These are phyloP conservation scores for Ophiodon elongatus DNA, from an alignment of 2,113 vertebrate genomes.

Conservation along the genomic window DNA sequence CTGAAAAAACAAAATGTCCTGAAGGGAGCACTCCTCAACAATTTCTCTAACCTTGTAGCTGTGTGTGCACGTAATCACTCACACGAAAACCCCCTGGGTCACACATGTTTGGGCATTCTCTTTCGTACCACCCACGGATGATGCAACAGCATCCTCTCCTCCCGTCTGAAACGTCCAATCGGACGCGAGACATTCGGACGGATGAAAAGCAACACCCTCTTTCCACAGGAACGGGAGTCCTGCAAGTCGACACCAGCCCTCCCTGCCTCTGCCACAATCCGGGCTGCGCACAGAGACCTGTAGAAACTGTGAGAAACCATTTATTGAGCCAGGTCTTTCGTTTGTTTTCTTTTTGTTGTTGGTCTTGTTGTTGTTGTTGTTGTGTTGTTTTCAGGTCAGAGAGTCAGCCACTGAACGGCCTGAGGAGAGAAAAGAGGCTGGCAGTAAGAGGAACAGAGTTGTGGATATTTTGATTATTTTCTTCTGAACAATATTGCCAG, in stretches of 20 bases:
- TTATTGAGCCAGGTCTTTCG: slow-evolving; percentile 73
- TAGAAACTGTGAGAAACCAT: slow-evolving; percentile 78
- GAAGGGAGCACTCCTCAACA: slow-evolving; percentile 18
- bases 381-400: slow-evolving; percentile 64
- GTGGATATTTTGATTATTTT: slow-evolving; percentile 82
- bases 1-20: background rate
- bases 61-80: slow-evolving; percentile 39
- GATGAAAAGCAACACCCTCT: background rate
- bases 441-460: slow-evolving; percentile 46
- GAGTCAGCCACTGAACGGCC: slow-evolving; percentile 80
- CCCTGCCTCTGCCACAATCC: slow-evolving; percentile 63
- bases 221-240: slow-evolving; percentile 28
- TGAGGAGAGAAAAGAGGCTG: slow-evolving; percentile 60
- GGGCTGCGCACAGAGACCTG: slow-evolving; percentile 74
- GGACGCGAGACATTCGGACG: background rate
- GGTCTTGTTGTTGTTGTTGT: slow-evolving; percentile 26
- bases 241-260: slow-evolving; percentile 42
- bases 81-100: background rate
- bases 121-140: slow-evolving; percentile 17
- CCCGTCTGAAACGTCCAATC: slow-evolving; percentile 24
- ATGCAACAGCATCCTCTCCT: slow-evolving; percentile 67
- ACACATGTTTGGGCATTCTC: slow-evolving; percentile 58
- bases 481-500: slow-evolving; percentile 88
- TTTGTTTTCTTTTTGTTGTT: slow-evolving; percentile 12
- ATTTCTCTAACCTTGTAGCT: slow-evolving; percentile 45